Percentiles rank a stretch among this genome's conserved stretches.
Evolutionary conservation across 2,888 invertebrate species (phyloP).

Genomic region (Lamproptera curius): DNA sequence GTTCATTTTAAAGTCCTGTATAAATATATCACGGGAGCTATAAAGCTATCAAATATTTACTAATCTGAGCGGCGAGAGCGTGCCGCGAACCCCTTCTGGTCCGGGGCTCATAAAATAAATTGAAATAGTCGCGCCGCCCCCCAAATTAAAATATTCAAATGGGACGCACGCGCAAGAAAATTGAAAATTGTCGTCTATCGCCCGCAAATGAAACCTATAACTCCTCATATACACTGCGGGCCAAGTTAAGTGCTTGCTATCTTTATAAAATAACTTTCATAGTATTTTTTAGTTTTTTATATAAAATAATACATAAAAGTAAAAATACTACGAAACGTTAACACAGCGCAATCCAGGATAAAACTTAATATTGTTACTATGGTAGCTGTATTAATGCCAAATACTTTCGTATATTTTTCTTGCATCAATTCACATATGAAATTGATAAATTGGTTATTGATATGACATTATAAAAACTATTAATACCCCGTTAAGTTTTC

Average conservation of each 20-base stretch:
- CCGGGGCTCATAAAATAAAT: slow-evolving; percentile 76
- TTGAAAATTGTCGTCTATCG: slow-evolving; percentile 79
- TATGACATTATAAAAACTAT: no score
- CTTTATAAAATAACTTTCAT: no score
- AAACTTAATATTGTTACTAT: no score
- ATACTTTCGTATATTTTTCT: no score
- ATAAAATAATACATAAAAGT: no score
- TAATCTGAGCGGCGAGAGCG: slow-evolving; percentile 73
- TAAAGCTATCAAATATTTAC: slow-evolving; percentile 79
- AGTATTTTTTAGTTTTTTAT: no score
- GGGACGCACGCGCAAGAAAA: slow-evolving; percentile 79
- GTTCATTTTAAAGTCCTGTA: slow-evolving; percentile 61
- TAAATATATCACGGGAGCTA: slow-evolving; percentile 72
- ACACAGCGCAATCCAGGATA: no score
- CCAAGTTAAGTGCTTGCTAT: slow-evolving; percentile 36
- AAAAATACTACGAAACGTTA: no score
- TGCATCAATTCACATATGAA: no score
- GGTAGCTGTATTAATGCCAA: no score
- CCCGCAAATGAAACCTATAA: slow-evolving; percentile 79
- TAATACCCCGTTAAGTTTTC: no score
- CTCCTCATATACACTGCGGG: slow-evolving; percentile 62
- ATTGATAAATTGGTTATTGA: no score
- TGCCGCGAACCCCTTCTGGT: slow-evolving; percentile 71
- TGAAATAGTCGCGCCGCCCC: slow-evolving; percentile 78
- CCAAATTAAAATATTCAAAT: slow-evolving; percentile 79